Evolutionary conservation across 2,888 invertebrate species (phyloP).

Genomic region (Ochropleura leucogaster): DNA sequence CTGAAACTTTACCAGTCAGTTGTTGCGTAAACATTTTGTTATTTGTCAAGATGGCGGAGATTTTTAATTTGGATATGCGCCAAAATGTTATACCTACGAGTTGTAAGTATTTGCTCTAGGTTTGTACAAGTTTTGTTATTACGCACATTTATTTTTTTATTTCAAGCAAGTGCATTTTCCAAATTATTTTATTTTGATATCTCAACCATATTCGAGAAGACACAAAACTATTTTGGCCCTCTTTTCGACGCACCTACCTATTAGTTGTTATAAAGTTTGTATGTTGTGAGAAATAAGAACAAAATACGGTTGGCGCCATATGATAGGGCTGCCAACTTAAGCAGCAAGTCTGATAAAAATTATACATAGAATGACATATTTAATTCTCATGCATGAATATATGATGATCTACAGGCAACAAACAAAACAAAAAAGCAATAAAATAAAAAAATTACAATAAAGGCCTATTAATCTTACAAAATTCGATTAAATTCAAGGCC

Average conservation of each 20-base stretch:
- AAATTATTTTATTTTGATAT: conserved; percentile 3
- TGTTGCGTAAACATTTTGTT: neutral
- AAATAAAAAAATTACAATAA: neutral
- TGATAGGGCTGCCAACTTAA: conserved; percentile 35
- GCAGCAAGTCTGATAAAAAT: neutral
- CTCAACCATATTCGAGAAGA: neutral
- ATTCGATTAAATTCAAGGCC: neutral
- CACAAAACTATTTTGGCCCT: conserved; percentile 1
- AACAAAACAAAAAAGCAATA: too few relatives aligned
- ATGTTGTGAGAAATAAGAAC: conserved; percentile 61
- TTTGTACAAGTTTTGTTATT: neutral
- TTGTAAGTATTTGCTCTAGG: too few relatives aligned
- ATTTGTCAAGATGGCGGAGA: neutral
- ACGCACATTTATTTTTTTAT: neutral
- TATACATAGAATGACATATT: neutral
- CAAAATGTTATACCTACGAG: neutral
- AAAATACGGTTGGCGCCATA: conserved; percentile 62
- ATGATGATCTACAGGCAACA: neutral
- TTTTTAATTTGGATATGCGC: neutral
- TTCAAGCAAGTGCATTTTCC: neutral
- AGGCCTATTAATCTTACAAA: neutral
- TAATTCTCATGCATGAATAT: neutral
- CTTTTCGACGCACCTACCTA: neutral
- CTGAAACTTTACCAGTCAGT: neutral
- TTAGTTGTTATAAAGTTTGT: conserved; percentile 49